Percentiles rank a stretch among this genome's conserved stretches.
phyloP scores from a whole-genome alignment of 2,797 vertebrate species.

The Tokudaia tokunoshimensis region DNA sequence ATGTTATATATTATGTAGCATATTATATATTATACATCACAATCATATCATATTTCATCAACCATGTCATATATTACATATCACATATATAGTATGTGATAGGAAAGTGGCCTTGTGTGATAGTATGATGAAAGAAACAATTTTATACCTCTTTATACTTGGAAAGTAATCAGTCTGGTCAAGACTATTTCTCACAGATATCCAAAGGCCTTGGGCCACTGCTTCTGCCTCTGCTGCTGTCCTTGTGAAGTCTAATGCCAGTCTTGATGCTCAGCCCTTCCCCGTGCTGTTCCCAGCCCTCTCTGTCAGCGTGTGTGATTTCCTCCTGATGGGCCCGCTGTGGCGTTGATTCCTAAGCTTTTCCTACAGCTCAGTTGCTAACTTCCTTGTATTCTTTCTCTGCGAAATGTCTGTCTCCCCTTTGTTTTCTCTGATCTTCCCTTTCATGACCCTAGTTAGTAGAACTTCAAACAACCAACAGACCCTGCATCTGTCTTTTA shows the following conservation, averaged over 20 bases:
- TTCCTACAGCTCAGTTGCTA: neutral
- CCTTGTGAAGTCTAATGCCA: neutral
- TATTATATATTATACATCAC: no score
- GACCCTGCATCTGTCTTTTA: neutral
- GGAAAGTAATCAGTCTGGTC: neutral
- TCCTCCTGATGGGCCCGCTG: neutral
- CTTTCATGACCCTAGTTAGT: neutral
- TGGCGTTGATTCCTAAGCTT: no score
- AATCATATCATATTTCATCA: no score
- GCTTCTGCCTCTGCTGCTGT: neutral
- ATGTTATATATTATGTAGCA: no score
- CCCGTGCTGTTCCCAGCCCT: neutral
- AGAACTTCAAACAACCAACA: neutral
- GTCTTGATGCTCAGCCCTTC: neutral
- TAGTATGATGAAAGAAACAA: neutral
- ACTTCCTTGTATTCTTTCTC: conserved; percentile 21
- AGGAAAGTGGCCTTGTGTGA: neutral
- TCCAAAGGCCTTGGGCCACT: neutral
- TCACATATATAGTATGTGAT: neutral
- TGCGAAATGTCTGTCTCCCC: neutral
- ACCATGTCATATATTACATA: neutral
- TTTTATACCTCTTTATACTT: neutral
- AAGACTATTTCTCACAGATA: neutral
- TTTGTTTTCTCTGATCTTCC: neutral
- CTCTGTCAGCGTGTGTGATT: neutral